Base-by-base conservation (phyloP, 2,888 invertebrate species). In the Oasisia sp. region DNA sequence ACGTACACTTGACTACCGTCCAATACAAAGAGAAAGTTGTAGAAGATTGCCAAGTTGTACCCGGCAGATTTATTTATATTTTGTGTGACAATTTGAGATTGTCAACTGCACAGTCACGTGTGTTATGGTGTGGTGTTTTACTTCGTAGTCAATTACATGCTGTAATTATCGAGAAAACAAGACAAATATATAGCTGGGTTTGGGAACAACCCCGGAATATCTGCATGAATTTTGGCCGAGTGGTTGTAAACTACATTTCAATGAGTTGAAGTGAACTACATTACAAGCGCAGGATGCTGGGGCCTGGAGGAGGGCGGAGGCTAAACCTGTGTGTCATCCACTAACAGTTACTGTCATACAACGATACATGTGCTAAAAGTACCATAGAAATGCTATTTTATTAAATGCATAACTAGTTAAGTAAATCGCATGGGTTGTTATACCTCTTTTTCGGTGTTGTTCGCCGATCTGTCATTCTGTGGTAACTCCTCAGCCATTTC, bases 371-470 rank as follows among this genome's bases (percentile, higher is more conserved):
- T 19, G 74, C 74, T 74, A 27, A 74, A 74, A 74, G 14, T 74
- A 74, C 27, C n/a, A 27, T 2, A 74, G 1, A 74, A 74, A 74
- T n/a, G 74, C n/a, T 74, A 7, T 74, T 74, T 27, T 74, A 74
- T 74, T 14, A 74, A 74, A 74, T 74, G 74, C 74, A 74, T 27
- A 74, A 74, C 27, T 74, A 27, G 27, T n/a, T 74, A 74, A 74
- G 74, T 74, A 74, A 74, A 74, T 74, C 74, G 74, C 74, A 74
- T 74, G 74, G 14, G n/a, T 7, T 74, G 74, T 74, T 74, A 74
- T 74, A 74, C 74, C 74, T 74, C 74, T 74, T 74, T 74, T 74
- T 74, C 74, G 74, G 74, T 27, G 74, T 74, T 74, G 74, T 74
- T 74, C n/a, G 74, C n/a, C n/a, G 74, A 74, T 27, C 74, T 74